These are phyloP conservation scores for Drosophila equinoxialis DNA, from an alignment of 1,140 invertebrate species.

Conservation along the genomic window DNA sequence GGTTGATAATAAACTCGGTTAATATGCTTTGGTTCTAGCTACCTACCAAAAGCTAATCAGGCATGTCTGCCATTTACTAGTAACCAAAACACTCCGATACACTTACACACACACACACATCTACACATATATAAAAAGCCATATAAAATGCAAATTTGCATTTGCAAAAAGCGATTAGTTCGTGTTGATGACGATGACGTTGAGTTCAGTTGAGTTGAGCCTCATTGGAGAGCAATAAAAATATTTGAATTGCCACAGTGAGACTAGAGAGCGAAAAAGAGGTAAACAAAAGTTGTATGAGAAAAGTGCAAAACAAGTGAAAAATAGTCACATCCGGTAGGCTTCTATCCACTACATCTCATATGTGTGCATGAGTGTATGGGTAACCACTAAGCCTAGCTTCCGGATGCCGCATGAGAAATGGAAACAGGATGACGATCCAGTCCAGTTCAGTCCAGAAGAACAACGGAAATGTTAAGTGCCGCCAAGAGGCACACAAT, in stretches of 20 bases:
- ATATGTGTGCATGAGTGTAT: not conserved
- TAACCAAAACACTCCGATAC: conserved; percentile 39
- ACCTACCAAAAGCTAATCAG: conserved; percentile 61
- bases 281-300: conserved; percentile 68
- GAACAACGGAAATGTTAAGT: conserved; percentile 77
- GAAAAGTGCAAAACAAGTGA: conserved; percentile 36
- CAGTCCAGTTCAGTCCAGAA: conserved; percentile 34
- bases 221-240: conserved; percentile 69
- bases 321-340: conserved; percentile 24
- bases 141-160: conserved; percentile 73
- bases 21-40: not conserved
- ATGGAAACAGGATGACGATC: conserved; percentile 18
- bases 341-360: not conserved
- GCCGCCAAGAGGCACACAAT: conserved; percentile 54
- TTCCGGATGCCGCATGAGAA: conserved; percentile 21
- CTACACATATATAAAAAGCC: conserved; percentile 38
- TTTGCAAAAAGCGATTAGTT: conserved; percentile 72
- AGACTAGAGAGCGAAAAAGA: conserved; percentile 48
- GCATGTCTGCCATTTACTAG: conserved; percentile 69
- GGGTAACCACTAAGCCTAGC: not conserved
- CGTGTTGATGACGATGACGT: conserved; percentile 46
- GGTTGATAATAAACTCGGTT: conserved; percentile 59
- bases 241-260: conserved; percentile 64
- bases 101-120: not conserved
- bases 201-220: conserved; percentile 5